Evolutionary conservation across 2,888 invertebrate species (phyloP).

Genomic region (Cephus pulcher): DNA sequence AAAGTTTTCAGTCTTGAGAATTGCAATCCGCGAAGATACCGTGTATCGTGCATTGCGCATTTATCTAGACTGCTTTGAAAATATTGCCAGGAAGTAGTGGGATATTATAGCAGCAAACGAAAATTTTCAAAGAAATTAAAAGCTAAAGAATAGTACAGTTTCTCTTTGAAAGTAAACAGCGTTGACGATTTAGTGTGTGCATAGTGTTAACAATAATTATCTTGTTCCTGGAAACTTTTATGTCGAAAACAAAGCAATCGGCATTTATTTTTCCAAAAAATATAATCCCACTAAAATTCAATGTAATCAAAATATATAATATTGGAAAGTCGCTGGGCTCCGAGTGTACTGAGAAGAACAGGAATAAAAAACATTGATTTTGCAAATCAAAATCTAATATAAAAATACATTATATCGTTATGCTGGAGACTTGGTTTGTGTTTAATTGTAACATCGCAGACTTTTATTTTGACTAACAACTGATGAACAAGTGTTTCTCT

Average conservation of each 20-base stretch:
- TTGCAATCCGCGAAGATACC: conserved; percentile 43
- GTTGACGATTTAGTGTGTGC: not conserved
- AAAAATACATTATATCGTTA: conserved; percentile 29
- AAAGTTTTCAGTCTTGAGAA: conserved; percentile 55
- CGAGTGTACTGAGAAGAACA: not conserved
- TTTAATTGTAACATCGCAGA: conserved; percentile 42
- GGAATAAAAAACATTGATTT: not conserved
- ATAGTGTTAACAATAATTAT: not conserved
- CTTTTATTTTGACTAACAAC: conserved; percentile 48
- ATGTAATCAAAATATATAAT: not conserved
- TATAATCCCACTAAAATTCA: not conserved
- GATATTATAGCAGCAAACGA: not conserved
- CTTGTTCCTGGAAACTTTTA: not conserved
- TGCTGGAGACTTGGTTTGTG: conserved; percentile 12
- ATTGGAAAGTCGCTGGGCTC: not conserved
- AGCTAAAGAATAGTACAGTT: not conserved
- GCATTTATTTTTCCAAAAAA: not conserved
- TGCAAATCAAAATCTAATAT: conserved; percentile 31
- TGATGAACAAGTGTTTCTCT: conserved; percentile 37
- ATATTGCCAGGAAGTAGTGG: not conserved
- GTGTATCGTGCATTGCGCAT: conserved; percentile 17
- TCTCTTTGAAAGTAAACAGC: not conserved
- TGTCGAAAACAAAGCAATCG: not conserved
- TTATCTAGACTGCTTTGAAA: not conserved
- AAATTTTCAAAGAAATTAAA: not conserved